Conservation (phyloP, 2,888 invertebrate genomes). For the Spisula solida region DNA sequence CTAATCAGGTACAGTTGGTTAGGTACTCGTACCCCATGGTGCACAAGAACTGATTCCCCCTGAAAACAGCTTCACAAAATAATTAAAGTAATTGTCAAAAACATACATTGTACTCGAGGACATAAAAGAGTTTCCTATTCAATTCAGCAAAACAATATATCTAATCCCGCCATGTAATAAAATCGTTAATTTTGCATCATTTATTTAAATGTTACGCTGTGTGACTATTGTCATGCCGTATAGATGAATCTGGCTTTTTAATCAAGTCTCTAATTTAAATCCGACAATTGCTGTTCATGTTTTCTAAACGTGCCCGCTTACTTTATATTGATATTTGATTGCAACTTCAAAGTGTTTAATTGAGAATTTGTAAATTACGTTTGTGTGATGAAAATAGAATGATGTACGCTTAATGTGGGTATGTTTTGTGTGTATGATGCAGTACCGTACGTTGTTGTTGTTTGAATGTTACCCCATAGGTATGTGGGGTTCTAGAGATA, state of each 20-base stretch:
- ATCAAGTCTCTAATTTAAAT: background rate
- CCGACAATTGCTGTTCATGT: background rate
- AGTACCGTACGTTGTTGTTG: too few species aligned
- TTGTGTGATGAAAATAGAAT: too few species aligned
- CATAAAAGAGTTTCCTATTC: background rate
- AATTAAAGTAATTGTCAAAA: background rate
- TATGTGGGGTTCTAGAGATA: too few species aligned
- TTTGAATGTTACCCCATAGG: too few species aligned
- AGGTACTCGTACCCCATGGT: too few species aligned
- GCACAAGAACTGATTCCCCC: background rate
- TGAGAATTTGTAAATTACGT: background rate
- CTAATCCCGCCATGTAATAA: background rate
- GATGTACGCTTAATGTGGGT: too few species aligned
- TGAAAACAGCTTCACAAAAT: background rate
- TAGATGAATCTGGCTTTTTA: background rate
- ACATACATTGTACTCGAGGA: background rate
- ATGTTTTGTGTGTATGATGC: too few species aligned
- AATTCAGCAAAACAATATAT: background rate
- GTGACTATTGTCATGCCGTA: background rate
- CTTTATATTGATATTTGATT: conserved; percentile 1
- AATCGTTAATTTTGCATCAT: background rate
- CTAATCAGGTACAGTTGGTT: too few species aligned
- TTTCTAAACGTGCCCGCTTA: background rate
- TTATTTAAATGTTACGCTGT: background rate
- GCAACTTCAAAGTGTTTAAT: background rate